Evolutionary conservation across 2,113 vertebrate species (phyloP).

Genomic region (Sterna hirundo): DNA sequence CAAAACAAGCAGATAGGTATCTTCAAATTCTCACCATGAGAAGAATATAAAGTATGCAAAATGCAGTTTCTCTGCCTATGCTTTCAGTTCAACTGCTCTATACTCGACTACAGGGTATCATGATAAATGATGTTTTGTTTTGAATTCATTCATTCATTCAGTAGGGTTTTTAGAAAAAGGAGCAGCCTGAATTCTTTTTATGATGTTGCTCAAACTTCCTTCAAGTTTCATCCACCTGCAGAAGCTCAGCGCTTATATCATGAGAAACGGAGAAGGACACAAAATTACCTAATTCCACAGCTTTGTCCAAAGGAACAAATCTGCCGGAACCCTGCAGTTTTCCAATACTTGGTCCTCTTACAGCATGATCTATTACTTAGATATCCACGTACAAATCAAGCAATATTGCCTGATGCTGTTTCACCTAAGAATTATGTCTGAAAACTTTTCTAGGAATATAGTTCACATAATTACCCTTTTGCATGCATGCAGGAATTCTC

Average conservation of each 20-base stretch:
- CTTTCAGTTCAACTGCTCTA: background rate
- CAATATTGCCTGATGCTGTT: background rate
- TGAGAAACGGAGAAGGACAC: background rate
- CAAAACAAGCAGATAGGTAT: background rate
- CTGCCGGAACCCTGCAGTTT: conserved; percentile 2
- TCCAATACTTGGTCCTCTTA: background rate
- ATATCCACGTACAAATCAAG: background rate
- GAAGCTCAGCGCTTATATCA: background rate
- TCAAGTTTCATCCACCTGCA: background rate
- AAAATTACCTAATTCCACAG: background rate
- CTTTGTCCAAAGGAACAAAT: conserved; percentile 11
- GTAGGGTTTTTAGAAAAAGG: background rate
- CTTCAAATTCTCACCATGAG: background rate
- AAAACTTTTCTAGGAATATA: background rate
- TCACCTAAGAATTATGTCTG: background rate
- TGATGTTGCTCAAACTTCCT: background rate
- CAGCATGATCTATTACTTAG: background rate
- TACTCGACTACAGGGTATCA: background rate
- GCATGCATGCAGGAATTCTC: background rate
- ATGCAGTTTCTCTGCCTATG: background rate
- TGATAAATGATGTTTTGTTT: background rate
- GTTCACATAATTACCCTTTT: background rate
- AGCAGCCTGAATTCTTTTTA: background rate
- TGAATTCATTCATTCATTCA: background rate
- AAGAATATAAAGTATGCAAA: background rate